These are phyloP conservation scores for Neomorphus geoffroyi DNA, from an alignment of 2,797 vertebrate species.

Conservation along the genomic window DNA sequence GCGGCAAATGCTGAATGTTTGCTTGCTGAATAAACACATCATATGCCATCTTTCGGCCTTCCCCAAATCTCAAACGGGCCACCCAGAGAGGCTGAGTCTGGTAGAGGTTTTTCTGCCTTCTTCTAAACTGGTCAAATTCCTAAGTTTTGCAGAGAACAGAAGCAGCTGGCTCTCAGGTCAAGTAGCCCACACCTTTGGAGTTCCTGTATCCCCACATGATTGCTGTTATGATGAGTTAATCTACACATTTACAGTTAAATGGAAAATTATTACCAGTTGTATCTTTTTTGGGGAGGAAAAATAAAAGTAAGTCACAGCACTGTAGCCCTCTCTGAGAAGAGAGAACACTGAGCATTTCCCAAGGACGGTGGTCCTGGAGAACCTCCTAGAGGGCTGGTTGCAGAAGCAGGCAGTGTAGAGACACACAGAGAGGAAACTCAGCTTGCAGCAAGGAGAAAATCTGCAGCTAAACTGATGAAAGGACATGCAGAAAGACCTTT, in stretches of 20 bases:
- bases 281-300: rapidly evolving
- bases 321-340: neutral
- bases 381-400: neutral
- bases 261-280: neutral
- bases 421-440: neutral
- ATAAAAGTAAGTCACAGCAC: neutral
- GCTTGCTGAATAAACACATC: neutral
- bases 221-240: neutral
- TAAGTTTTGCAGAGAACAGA: neutral
- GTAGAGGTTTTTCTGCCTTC: neutral
- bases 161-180: neutral
- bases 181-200: neutral
- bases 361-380: neutral
- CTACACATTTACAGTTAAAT: neutral
- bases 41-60: neutral
- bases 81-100: neutral
- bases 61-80: neutral
- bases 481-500: neutral
- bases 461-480: neutral
- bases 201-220: neutral
- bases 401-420: neutral
- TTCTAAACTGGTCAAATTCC: neutral
- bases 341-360: neutral
- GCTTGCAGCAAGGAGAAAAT: neutral
- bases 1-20: neutral